Conservation (phyloP, 2,797 vertebrate species). For the Pipistrellus pygmaeus region DNA sequence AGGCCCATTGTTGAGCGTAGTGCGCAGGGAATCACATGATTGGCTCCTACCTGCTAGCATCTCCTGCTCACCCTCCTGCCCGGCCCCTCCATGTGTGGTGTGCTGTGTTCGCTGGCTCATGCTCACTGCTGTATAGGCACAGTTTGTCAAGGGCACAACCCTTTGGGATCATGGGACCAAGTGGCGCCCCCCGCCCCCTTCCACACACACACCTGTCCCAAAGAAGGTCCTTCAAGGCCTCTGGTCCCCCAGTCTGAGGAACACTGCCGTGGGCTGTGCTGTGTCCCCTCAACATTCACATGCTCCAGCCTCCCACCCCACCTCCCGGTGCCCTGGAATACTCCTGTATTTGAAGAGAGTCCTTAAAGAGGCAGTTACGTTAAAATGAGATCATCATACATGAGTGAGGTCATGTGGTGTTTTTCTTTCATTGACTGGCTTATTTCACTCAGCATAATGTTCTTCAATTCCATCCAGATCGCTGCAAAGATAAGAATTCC, state of each 20-base stretch:
- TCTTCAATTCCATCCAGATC: no score
- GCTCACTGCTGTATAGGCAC: background rate
- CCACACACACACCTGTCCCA: accelerated
- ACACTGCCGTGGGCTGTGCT: no score
- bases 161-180: background rate
- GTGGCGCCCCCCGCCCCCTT: accelerated
- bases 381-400: background rate
- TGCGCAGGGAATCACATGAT: accelerated
- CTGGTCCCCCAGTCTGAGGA: background rate
- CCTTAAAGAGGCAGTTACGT: background rate
- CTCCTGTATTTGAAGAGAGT: background rate
- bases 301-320: no score
- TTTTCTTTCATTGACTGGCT: no score
- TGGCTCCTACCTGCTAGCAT: accelerated
- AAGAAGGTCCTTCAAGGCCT: background rate
- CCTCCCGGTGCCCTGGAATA: background rate
- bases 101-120: accelerated
- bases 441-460: no score
- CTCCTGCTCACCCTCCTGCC: accelerated
- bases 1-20: accelerated
- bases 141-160: background rate
- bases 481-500: no score
- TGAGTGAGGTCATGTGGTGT: no score
- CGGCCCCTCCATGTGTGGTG: accelerated
- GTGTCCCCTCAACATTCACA: no score